phyloP scores from a whole-genome alignment of 30 jellyfish, hydroid and myxozoan species.

The Mastigias papua region DNA sequence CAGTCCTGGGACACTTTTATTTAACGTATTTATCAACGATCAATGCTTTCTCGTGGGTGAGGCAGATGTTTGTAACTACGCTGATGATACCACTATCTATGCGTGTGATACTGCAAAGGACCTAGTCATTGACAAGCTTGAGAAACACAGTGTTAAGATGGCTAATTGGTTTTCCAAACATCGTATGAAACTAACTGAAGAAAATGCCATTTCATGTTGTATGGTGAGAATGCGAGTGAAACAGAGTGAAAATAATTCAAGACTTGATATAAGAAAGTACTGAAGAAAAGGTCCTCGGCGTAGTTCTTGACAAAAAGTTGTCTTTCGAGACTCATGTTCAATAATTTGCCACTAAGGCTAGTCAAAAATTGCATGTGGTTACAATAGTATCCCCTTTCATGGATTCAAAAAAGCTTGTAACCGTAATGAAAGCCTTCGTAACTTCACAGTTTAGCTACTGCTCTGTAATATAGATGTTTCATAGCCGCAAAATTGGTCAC shows the following conservation, averaged over 20 bases:
- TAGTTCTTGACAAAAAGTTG: not conserved
- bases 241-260: not conserved
- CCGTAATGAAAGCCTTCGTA: not conserved
- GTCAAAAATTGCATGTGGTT: not conserved
- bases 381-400: not conserved
- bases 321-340: not conserved
- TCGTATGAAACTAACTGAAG: not conserved
- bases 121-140: not conserved
- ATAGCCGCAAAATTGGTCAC: not conserved
- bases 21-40: not conserved
- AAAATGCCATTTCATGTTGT: not conserved
- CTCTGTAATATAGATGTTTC: not conserved
- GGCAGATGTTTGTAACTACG: not conserved
- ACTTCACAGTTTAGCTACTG: not conserved
- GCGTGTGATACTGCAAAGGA: not conserved
- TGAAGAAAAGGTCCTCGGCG: not conserved
- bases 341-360: not conserved
- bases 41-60: not conserved
- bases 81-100: not conserved
- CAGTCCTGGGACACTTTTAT: not conserved
- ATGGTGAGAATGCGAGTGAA: not conserved
- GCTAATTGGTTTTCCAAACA: not conserved
- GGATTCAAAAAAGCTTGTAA: not conserved
- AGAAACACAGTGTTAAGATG: not conserved
- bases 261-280: not conserved